phyloP scores from a whole-genome alignment of 2,888 invertebrate genomes.

The Cataglyphis livida region DNA sequence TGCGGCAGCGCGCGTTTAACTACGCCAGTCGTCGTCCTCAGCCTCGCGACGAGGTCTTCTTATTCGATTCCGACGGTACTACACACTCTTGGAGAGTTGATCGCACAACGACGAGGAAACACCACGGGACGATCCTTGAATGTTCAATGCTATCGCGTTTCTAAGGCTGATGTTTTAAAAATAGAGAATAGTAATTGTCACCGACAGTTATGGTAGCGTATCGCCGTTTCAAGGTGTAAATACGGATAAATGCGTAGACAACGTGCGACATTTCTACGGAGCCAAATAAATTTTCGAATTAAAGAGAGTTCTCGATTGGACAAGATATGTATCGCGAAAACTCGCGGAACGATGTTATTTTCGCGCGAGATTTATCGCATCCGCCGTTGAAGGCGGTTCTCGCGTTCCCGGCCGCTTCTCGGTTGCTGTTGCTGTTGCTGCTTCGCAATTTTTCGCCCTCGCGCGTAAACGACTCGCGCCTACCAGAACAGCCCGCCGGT shows the following conservation, averaged over 20 bases:
- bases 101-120: constrained; percentile 34
- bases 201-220: constrained; percentile 7
- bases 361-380: constrained; percentile 18
- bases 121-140: constrained; percentile 31
- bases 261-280: not conserved
- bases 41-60: constrained; percentile 21
- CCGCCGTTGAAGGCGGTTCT: not conserved
- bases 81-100: constrained; percentile 8
- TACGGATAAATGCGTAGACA: not conserved
- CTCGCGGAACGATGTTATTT: not conserved
- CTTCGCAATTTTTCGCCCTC: constrained; percentile 17
- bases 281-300: not conserved
- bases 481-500: constrained; percentile 16
- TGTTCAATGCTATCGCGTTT: constrained; percentile 16
- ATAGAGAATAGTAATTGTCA: constrained; percentile 30
- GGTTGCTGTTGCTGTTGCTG: not conserved
- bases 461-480: constrained; percentile 20
- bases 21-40: constrained; percentile 21
- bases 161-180: not conserved
- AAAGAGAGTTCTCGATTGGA: not conserved
- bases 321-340: constrained; percentile 3
- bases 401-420: not conserved
- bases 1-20: constrained; percentile 62
- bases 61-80: constrained; percentile 30
- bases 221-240: constrained; percentile 9